These are phyloP conservation scores for Epinephelus lanceolatus DNA, from an alignment of 2,113 vertebrate genomes.

Conservation along the genomic window DNA sequence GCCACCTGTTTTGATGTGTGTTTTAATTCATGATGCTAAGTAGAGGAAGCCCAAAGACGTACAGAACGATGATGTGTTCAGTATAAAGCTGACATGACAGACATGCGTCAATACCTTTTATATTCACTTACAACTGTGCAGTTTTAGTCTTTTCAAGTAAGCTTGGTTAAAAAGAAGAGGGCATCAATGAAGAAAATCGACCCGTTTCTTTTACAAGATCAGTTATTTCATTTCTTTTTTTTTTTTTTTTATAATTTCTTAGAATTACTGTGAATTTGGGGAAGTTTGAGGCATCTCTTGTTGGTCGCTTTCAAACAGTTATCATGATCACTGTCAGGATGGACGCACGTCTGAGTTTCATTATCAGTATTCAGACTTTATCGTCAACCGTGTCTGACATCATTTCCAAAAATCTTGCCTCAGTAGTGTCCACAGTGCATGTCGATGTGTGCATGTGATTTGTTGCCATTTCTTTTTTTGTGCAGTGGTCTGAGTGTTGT, in stretches of 20 bases:
- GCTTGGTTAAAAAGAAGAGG: not conserved
- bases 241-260: not conserved
- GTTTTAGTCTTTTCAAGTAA: too few relatives aligned
- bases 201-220: not conserved
- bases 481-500: not conserved
- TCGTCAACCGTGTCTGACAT: not conserved
- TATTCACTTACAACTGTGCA: not conserved
- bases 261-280: not conserved
- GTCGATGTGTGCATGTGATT: not conserved
- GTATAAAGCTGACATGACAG: not conserved
- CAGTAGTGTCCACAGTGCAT: too few relatives aligned
- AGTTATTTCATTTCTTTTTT: too few relatives aligned
- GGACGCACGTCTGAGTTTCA: not conserved
- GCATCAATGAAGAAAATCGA: not conserved
- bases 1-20: not conserved
- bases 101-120: not conserved
- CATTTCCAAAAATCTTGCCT: not conserved
- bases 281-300: not conserved
- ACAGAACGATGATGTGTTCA: not conserved
- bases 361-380: not conserved
- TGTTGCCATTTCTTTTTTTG: not conserved
- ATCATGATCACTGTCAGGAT: too few relatives aligned
- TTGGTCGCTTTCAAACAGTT: too few relatives aligned
- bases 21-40: constrained; percentile 1
- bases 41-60: not conserved